These are phyloP conservation scores for Lipophrys pholis DNA, from an alignment of 2,113 vertebrate species.

Conservation along the genomic window DNA sequence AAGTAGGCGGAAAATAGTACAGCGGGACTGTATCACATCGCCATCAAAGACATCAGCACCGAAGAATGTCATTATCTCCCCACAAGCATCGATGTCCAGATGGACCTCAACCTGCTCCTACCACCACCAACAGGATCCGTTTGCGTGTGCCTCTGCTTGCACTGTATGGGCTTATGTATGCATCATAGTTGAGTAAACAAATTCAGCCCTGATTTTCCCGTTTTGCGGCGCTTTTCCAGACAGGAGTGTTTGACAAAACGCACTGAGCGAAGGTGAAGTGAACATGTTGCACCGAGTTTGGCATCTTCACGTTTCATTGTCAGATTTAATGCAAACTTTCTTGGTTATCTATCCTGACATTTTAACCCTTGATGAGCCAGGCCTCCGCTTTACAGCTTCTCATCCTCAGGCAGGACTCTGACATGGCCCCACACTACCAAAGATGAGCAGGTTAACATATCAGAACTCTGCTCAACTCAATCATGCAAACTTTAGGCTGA, in stretches of 20 bases:
- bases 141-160: constrained; percentile 7
- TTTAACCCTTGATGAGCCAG: constrained; percentile 25
- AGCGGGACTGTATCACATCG: constrained; percentile 41
- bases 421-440: constrained; percentile 49
- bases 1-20: constrained; percentile 28
- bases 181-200: constrained; percentile 13
- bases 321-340: constrained; percentile 36
- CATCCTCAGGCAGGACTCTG: constrained; percentile 45
- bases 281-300: constrained; percentile 14
- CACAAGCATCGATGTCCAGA: constrained; percentile 47
- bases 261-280: constrained; percentile 6
- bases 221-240: constrained; percentile 13
- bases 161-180: constrained; percentile 6
- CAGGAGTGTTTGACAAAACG: constrained; percentile 5
- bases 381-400: constrained; percentile 36
- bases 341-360: constrained; percentile 41
- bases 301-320: constrained; percentile 9
- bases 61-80: constrained; percentile 56
- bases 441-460: constrained; percentile 31
- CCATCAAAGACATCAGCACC: constrained; percentile 57
- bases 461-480: neutral
- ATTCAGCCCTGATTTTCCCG: neutral
- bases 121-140: neutral
- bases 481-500: constrained; percentile 17
- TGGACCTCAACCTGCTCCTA: constrained; percentile 45